A percentile compares a stretch with the other conserved stretches of the same genome.
Evolutionary conservation across 2,888 invertebrate species (phyloP).

Genomic region (Epinotia ramella): DNA sequence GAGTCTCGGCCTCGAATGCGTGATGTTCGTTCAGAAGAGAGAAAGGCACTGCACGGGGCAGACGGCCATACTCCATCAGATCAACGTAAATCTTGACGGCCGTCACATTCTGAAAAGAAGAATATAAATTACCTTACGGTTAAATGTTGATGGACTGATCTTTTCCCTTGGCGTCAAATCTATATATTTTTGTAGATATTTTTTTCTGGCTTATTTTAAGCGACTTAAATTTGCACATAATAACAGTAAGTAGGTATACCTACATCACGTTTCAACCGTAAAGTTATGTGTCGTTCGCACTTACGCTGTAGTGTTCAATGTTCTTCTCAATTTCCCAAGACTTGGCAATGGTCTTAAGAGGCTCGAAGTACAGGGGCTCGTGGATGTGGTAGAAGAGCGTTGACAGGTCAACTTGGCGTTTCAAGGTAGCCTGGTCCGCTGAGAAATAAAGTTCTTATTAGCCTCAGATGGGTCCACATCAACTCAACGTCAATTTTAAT

Average conservation of each 20-base stretch:
- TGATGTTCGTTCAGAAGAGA: constrained; percentile 84
- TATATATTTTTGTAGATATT: no score
- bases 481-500: no score
- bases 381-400: constrained; percentile 80
- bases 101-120: constrained; percentile 75
- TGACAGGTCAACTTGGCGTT: constrained; percentile 76
- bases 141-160: no score
- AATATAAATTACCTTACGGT: no score
- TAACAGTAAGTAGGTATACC: no score
- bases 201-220: no score
- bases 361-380: constrained; percentile 84
- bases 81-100: constrained; percentile 84
- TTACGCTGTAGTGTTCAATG: constrained; percentile 78
- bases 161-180: no score
- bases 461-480: neutral
- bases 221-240: no score
- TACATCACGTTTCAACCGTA: neutral
- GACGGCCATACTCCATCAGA: constrained; percentile 78
- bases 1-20: constrained; percentile 85
- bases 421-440: constrained; percentile 82
- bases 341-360: constrained; percentile 77
- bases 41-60: constrained; percentile 86
- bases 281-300: neutral
- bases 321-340: constrained; percentile 82
- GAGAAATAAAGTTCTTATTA: constrained; percentile 48